These are phyloP conservation scores for Conopomorpha cramerella DNA, from an alignment of 1,140 invertebrate species.

Conservation along the genomic window DNA sequence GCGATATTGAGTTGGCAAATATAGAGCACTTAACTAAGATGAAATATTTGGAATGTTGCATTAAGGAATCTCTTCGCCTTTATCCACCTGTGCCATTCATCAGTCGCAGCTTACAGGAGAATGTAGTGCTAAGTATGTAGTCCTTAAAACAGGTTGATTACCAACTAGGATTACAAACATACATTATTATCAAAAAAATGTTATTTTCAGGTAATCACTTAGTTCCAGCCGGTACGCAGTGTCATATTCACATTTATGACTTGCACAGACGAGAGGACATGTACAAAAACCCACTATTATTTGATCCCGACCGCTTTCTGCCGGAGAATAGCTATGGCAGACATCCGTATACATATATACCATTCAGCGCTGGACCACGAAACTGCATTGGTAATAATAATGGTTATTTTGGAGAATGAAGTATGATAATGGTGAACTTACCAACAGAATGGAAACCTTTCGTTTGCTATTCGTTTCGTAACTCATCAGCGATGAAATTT, in stretches of 20 bases:
- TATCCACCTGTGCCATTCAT: constrained; percentile 71
- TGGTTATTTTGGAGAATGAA: no score
- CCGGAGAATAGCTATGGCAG: constrained; percentile 47
- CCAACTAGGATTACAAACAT: not conserved
- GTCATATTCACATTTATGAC: constrained; percentile 61
- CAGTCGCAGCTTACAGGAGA: constrained; percentile 58
- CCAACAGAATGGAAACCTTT: no score
- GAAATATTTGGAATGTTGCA: constrained; percentile 69
- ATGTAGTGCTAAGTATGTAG: constrained; percentile 52
- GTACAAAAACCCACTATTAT: constrained; percentile 62
- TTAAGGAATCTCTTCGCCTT: constrained; percentile 66
- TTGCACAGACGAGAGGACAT: constrained; percentile 59
- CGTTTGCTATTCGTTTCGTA: no score
- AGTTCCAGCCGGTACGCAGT: constrained; percentile 59
- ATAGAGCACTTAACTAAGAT: constrained; percentile 63
- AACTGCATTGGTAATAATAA: constrained; percentile 65
- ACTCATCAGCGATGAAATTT: no score
- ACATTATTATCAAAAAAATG: not conserved
- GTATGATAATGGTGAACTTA: no score
- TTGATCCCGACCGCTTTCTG: constrained; percentile 66
- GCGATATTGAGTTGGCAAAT: constrained; percentile 33
- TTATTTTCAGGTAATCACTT: constrained; percentile 43
- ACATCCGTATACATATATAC: constrained; percentile 65
- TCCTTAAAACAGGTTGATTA: not conserved
- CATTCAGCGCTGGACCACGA: constrained; percentile 74